phyloP scores from a whole-genome alignment of 2,888 invertebrate genomes.

The Pecten maximus region DNA sequence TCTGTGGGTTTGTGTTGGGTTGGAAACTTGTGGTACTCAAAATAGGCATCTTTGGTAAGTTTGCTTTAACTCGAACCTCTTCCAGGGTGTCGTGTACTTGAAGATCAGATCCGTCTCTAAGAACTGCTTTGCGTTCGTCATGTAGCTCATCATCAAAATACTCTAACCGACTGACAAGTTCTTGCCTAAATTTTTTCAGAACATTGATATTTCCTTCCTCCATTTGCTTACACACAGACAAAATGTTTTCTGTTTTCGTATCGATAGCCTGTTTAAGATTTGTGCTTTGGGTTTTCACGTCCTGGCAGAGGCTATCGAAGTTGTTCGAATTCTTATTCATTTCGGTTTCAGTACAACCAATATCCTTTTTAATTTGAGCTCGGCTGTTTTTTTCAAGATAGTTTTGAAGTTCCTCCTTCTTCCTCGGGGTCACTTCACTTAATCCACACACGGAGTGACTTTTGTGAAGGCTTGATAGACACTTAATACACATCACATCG shows the following conservation, averaged over 20 bases:
- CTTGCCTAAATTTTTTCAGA: background rate
- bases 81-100: conserved; percentile 15
- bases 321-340: background rate
- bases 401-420: background rate
- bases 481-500: background rate
- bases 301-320: background rate
- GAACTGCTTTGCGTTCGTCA: background rate
- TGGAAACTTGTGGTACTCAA: background rate
- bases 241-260: background rate
- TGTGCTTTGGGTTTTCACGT: background rate
- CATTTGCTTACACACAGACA: background rate
- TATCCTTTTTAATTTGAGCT: background rate
- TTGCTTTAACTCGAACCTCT: background rate
- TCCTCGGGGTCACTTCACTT: background rate
- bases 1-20: background rate
- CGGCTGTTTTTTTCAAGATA: background rate
- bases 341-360: background rate
- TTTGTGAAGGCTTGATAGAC: background rate
- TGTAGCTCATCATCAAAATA: background rate
- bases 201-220: background rate
- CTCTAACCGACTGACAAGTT: background rate
- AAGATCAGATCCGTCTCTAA: background rate
- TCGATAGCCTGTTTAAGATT: background rate
- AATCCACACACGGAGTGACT: background rate
- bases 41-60: background rate